Base-by-base conservation (phyloP, 2,113 vertebrate genomes). In the Xiphorhynchus elegans region DNA sequence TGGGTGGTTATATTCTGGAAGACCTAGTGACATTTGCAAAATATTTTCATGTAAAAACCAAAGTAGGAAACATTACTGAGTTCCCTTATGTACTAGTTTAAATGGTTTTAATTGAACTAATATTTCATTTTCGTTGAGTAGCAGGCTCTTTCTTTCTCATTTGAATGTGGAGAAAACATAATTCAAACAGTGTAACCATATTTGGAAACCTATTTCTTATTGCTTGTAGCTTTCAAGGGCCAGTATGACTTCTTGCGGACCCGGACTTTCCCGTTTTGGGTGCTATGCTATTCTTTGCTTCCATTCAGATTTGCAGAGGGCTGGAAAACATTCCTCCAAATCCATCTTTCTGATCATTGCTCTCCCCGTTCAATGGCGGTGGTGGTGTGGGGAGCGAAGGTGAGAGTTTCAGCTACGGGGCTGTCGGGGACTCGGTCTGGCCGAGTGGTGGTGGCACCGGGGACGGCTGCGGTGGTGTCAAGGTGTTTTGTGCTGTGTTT, bases 361-460 rank as follows among this genome's bases (percentile, higher is more conserved):
- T 37, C 42, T n/a, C 12, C 29, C 13, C 5, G 21, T 2, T 25
- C 24, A 25, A 24, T 3, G 76, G 39, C 5, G 5, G 14, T 53
- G 55, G 12, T 6, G 37, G 46, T 8, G 33, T 0, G 19, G 3
- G 3, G 19, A 20, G 14, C 12, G 35, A 28, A 5, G 47, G 3
- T 37, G 52, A 9, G 6, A 62, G 39, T 25, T 40, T 2, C 47
- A 18, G 9, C 9, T 17, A 8, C 3, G 3, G 37, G 13, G 4
- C 26, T 1, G 19, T 3, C 5, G 23, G 49, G 47, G 21, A 14
- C 35, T 39, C 42, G 2, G 19, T 50, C 39, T 13, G 33, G 10
- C 39, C 13, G 10, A 2, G 56, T 0, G 9, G 6, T 2, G 12
- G 69, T 8, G 70, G n/a, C 47, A 19, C 39, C 5, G 37, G 47